phyloP scores from a whole-genome alignment of 1,140 invertebrate species.

The Brachionus asplanchnoidis region DNA sequence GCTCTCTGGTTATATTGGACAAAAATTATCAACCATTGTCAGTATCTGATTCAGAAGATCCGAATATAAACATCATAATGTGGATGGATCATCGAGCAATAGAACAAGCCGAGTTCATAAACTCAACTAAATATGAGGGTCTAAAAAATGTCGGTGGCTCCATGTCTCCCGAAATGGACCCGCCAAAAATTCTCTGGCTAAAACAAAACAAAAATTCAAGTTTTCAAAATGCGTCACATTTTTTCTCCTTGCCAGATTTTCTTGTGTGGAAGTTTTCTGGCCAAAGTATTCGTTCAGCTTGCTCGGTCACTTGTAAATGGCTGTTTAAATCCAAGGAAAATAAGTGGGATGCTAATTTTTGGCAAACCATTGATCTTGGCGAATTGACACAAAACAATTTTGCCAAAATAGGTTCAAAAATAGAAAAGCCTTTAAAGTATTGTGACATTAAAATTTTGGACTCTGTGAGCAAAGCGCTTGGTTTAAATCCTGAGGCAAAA shows the following conservation, averaged over 20 bases:
- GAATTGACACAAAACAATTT: constrained; percentile 69
- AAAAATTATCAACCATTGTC: constrained; percentile 65
- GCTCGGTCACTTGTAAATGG: constrained; percentile 90
- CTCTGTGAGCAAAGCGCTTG: constrained; percentile 66
- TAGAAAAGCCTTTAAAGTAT: constrained; percentile 5
- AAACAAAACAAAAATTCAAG: constrained; percentile 67
- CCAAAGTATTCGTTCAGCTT: constrained; percentile 69
- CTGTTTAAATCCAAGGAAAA: constrained; percentile 66
- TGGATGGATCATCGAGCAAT: constrained; percentile 94
- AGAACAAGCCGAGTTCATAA: constrained; percentile 75
- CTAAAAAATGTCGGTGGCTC: constrained; percentile 81
- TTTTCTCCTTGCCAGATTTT: constrained; percentile 90
- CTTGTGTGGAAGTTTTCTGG: constrained; percentile 84
- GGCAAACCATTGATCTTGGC: constrained; percentile 68
- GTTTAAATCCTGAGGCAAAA: constrained; percentile 66
- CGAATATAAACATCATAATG: constrained; percentile 79
- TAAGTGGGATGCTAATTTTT: constrained; percentile 72
- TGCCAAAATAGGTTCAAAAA: constrained; percentile 67
- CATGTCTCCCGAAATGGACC: constrained; percentile 89
- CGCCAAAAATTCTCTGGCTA: constrained; percentile 89
- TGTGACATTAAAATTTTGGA: background rate
- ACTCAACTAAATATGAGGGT: constrained; percentile 67
- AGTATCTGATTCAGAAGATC: constrained; percentile 57
- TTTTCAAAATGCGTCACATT: constrained; percentile 67
- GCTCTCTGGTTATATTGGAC: constrained; percentile 79